Conservation (phyloP, 2,113 vertebrate species). For the Pontoporia blainvillei region DNA sequence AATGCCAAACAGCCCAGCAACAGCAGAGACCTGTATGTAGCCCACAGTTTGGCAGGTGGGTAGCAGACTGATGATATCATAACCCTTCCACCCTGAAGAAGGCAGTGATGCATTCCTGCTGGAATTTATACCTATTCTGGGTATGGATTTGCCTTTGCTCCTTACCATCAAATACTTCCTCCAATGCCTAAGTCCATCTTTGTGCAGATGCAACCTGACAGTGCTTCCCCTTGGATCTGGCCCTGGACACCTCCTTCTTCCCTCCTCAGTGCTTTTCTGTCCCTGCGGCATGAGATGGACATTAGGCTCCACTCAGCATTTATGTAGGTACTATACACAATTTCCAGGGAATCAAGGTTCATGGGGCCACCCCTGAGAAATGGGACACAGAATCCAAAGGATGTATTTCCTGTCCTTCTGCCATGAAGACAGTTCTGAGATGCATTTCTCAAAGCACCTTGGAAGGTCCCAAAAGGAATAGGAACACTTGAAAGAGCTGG, state of each 20-base stretch:
- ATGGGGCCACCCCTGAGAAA: not conserved
- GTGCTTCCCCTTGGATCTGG: not conserved
- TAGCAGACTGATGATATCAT: not conserved
- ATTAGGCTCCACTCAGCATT: not conserved
- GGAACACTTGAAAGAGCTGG: not conserved
- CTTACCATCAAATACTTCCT: not conserved
- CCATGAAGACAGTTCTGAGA: not conserved
- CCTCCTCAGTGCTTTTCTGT: not conserved
- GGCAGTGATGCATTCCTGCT: not conserved
- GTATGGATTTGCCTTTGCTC: not conserved
- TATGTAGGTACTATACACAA: not conserved
- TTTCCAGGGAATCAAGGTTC: not conserved
- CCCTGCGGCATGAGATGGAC: not conserved
- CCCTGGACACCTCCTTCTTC: not conserved
- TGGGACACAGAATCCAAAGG: not conserved
- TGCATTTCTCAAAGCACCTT: not conserved
- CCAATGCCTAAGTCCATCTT: not conserved
- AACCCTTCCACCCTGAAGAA: not conserved
- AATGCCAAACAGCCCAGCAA: not conserved
- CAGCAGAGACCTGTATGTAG: not conserved
- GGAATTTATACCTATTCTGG: not conserved
- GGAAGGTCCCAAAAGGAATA: not conserved
- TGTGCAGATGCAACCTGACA: not conserved
- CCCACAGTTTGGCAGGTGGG: not conserved
- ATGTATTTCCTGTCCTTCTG: not conserved